A percentile compares a stretch with the other conserved stretches of the same genome.
Evolutionary conservation across 2,888 invertebrate genomes (phyloP).

Genomic region (Torymus texanus): DNA sequence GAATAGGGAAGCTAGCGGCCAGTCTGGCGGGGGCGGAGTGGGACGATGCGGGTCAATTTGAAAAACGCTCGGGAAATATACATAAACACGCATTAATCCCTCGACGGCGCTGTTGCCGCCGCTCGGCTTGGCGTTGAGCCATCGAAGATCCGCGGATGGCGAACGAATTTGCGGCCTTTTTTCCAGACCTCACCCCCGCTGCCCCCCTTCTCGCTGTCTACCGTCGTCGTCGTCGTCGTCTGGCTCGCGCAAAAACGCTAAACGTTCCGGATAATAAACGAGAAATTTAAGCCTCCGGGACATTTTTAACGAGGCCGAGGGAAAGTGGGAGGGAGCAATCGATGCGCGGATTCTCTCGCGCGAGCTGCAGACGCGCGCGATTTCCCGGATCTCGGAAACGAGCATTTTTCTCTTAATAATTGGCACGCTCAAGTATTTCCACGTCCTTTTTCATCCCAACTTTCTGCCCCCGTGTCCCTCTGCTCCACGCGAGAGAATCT

Average conservation of each 20-base stretch:
- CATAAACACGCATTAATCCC: conserved; percentile 72
- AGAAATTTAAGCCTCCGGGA: conserved; percentile 68
- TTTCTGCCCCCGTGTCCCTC: conserved; percentile 28
- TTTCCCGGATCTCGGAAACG: conserved; percentile 43
- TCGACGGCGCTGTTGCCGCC: conserved; percentile 59
- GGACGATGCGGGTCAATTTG: conserved; percentile 44
- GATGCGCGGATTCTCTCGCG: conserved; percentile 65
- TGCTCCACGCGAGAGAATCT: neutral
- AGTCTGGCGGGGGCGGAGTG: too few species aligned
- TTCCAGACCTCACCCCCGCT: neutral
- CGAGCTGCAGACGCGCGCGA: conserved; percentile 18
- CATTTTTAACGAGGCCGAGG: conserved; percentile 66
- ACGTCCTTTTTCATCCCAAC: conserved; percentile 58
- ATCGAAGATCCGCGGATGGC: conserved; percentile 68
- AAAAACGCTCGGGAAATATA: conserved; percentile 62
- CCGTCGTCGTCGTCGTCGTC: conserved; percentile 59
- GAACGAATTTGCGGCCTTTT: conserved; percentile 57
- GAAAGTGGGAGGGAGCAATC: conserved; percentile 60
- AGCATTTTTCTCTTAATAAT: conserved; percentile 39
- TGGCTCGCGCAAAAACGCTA: conserved; percentile 65
- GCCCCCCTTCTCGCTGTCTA: conserved; percentile 41
- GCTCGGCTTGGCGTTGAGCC: conserved; percentile 69
- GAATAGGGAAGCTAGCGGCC: conserved; percentile 15
- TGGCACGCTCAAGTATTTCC: conserved; percentile 55
- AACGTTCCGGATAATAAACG: conserved; percentile 73